Evolutionary conservation across 2,797 vertebrate genomes (phyloP), one percentile per base, ranked within the genome.

Genomic region (Neosilurus hyrtlii): DNA sequence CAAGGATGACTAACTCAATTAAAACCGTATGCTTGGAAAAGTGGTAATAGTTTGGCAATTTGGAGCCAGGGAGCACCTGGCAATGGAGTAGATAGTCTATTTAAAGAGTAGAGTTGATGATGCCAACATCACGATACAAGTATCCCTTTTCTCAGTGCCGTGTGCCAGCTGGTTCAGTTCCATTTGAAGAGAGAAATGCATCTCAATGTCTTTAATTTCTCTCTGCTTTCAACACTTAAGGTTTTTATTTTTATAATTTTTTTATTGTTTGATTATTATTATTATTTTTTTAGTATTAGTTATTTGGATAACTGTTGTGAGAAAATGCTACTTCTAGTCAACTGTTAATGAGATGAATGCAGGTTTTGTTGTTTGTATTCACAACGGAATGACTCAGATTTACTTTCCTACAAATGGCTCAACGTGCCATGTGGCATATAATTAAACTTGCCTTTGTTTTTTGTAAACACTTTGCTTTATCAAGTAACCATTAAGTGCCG

Each of bases 401-500:
- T 49, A 12, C 24, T 75, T 80, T 76, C 43, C n/a, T 75, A 5
- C 74, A 81, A 80, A 81, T 72, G 66, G 22, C 66, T 80, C 30
- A 62, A 72, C 66, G 61, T 67, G 52, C 57, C 71, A 51, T 37
- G 51, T 52, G 4, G 52, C 54, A 56, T n/a, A 35, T 85, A 85
- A 85, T 81, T 78, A 15, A 84, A 76, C 78, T 78, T 59, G 20
- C 37, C 20, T 76, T 20, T 78, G 67, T 82, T 81, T 82, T 30
- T 52, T 57, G 67, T 57, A 85, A 79, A 79, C 80, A 59, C 30
- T 82, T 82, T 65, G 68, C 56, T 61, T 68, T 85, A 81, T 83
- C 51, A 83, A 83, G 82, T 79, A 82, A 83, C 82, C 85, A 85
- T 85, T 85, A 82, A 54, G 16, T 61, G 49, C 57, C 70, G 57